Evolutionary conservation across 2,888 invertebrate species (phyloP).

Genomic region (Cabera pusaria): DNA sequence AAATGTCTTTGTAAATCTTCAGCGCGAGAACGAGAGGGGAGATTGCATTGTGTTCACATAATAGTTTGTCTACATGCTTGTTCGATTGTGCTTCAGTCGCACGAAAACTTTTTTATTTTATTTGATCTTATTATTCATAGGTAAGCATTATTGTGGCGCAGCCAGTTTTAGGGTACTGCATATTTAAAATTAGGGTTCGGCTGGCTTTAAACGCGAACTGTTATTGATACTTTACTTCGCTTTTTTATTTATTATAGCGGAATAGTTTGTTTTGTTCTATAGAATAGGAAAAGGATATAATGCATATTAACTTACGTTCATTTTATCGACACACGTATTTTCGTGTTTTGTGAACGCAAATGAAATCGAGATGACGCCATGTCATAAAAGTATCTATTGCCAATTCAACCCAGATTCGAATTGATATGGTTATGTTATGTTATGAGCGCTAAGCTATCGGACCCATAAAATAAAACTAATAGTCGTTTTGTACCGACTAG

Average conservation of each 20-base stretch:
- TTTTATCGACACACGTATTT: no score
- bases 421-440: slow-evolving; percentile 7
- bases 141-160: slow-evolving; percentile 68
- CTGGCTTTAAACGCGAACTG: no score
- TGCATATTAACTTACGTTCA: no score
- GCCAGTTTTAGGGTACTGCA: slow-evolving; percentile 44
- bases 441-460: slow-evolving; percentile 13
- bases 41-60: slow-evolving; percentile 73
- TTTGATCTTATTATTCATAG: slow-evolving; percentile 79
- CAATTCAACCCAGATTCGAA: slow-evolving; percentile 10
- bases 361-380: slow-evolving; percentile 2
- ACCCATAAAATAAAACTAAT: no score
- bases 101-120: slow-evolving; percentile 56
- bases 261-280: no score
- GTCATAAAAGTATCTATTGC: slow-evolving; percentile 8
- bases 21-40: slow-evolving; percentile 45
- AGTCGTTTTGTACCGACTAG: no score
- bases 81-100: slow-evolving; percentile 68
- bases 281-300: no score
- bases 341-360: no score
- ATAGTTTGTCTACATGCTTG: slow-evolving; percentile 74
- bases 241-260: no score
- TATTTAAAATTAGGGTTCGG: slow-evolving; percentile 41
- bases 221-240: no score
- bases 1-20: slow-evolving; percentile 44